These are phyloP conservation scores for Prochilodus magdalenae DNA, from an alignment of 2,113 vertebrate species.

Conservation along the genomic window DNA sequence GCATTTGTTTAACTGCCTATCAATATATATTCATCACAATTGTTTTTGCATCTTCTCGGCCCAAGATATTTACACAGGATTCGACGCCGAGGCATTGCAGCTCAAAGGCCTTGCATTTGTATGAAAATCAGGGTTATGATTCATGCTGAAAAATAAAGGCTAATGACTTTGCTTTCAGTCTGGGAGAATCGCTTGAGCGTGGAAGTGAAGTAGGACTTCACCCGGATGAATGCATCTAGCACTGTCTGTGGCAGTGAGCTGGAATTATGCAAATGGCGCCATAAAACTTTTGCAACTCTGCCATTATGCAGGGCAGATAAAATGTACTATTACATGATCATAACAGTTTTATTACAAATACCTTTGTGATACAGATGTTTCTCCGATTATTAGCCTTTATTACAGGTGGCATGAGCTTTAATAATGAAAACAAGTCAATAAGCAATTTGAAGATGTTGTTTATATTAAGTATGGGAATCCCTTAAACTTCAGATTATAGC, in stretches of 20 bases:
- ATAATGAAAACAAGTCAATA: not conserved
- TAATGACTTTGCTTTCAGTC: constrained; percentile 26
- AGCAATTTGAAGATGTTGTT: not conserved
- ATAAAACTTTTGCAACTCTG: not conserved
- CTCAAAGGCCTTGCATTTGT: constrained; percentile 53
- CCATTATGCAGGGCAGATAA: not conserved
- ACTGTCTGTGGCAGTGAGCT: constrained; percentile 20
- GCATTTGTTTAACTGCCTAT: constrained; percentile 58
- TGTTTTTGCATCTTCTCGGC: constrained; percentile 55
- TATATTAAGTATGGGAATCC: not conserved
- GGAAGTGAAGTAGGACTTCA: constrained; percentile 20
- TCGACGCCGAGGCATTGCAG: constrained; percentile 43
- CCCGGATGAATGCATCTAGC: constrained; percentile 21
- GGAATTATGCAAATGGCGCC: constrained; percentile 35
- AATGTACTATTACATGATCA: constrained; percentile 16
- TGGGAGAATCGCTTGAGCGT: not conserved
- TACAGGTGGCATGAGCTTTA: too few relatives aligned
- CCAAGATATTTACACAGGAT: constrained; percentile 57
- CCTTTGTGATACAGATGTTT: too few relatives aligned
- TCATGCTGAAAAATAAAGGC: constrained; percentile 20
- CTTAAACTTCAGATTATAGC: not conserved
- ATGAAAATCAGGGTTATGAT: constrained; percentile 60
- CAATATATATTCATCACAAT: constrained; percentile 61
- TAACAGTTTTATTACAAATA: not conserved
- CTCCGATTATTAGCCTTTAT: not conserved